Percentiles rank a stretch among this genome's conserved stretches.
These are phyloP conservation scores for Pongo abelii DNA, from an alignment of 2,113 vertebrate genomes.

Conservation along the genomic window DNA sequence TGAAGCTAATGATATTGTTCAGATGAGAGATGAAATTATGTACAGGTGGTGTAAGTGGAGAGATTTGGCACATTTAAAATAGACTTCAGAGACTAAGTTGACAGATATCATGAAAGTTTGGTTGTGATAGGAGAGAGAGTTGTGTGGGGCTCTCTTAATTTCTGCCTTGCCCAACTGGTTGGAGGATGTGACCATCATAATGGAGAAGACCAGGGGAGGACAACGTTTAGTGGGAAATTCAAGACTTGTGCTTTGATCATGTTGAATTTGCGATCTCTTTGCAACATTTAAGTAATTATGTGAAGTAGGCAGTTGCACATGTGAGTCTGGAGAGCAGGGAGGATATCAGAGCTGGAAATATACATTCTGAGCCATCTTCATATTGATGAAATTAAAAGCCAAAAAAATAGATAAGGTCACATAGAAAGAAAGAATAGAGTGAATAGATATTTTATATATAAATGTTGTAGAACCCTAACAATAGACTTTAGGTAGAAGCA, in stretches of 20 bases:
- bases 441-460: not conserved
- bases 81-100: not conserved
- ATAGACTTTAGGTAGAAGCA: not conserved
- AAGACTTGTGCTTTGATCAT: not conserved
- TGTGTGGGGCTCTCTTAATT: not conserved
- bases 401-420: not conserved
- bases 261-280: not conserved
- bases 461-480: not conserved
- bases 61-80: not conserved
- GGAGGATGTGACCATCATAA: not conserved
- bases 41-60: not conserved
- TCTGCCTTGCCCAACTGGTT: not conserved
- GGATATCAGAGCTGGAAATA: not conserved
- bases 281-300: not conserved
- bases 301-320: not conserved
- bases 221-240: not conserved
- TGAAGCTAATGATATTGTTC: not conserved
- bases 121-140: not conserved
- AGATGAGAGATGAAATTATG: too few relatives aligned
- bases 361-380: not conserved
- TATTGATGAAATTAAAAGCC: not conserved
- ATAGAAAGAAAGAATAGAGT: not conserved
- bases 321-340: not conserved
- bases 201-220: not conserved
- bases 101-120: not conserved